phyloP scores from a whole-genome alignment of 2,797 vertebrate species.

The Rhynchotus rufescens region DNA sequence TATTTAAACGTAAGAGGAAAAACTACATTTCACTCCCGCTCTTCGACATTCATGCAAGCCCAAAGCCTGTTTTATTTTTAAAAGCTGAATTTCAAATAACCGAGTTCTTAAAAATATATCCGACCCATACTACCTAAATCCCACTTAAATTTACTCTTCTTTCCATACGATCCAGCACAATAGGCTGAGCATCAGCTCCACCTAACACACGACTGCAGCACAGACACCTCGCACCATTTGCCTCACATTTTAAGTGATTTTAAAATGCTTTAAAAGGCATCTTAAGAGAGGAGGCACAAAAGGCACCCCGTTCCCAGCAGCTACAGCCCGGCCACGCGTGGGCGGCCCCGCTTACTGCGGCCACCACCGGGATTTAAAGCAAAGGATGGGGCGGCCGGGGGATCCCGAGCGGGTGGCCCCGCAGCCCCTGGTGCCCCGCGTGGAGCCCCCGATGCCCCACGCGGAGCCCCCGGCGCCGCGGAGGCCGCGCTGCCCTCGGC shows the following conservation, averaged over 20 bases:
- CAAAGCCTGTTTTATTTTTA: not conserved
- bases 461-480: no score
- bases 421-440: no score
- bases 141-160: not conserved
- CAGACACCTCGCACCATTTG: not conserved
- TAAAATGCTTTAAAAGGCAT: no score
- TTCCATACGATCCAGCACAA: not conserved
- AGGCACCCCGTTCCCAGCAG: not conserved
- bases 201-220: not conserved
- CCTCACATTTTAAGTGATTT: not conserved
- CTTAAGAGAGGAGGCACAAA: not conserved
- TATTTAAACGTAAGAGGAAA: not conserved
- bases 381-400: no score
- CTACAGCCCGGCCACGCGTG: rapidly evolving
- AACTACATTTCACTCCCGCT: not conserved
- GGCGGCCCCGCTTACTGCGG: not conserved
- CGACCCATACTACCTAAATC: not conserved
- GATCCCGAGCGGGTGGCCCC: no score
- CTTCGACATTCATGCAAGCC: not conserved
- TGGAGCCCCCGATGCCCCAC: no score
- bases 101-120: not conserved
- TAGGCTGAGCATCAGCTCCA: not conserved
- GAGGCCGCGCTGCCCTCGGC: no score
- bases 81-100: not conserved
- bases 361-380: not conserved